Conservation (phyloP, 2,797 vertebrate species). For the Amniataba percoides region DNA sequence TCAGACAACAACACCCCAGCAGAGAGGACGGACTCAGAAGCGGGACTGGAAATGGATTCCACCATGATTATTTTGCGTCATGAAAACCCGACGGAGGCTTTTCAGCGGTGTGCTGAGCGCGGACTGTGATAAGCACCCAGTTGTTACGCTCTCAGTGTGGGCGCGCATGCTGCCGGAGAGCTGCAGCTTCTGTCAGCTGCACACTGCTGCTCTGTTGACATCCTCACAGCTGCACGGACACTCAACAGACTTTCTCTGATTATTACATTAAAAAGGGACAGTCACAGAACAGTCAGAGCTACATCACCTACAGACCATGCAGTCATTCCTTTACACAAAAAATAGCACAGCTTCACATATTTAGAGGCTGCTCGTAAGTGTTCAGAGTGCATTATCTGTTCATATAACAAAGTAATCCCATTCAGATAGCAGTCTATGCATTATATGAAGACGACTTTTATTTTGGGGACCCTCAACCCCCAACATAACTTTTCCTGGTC, state of each 20-base stretch:
- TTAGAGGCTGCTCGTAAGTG: too few species aligned
- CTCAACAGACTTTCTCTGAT: not conserved
- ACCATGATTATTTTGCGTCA: not conserved
- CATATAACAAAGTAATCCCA: too few species aligned
- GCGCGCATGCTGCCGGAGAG: not conserved
- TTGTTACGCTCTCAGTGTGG: not conserved
- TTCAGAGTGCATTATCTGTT: too few species aligned
- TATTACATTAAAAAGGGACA: not conserved
- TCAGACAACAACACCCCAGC: not conserved
- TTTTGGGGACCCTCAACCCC: not conserved
- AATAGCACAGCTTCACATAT: too few species aligned
- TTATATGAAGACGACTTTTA: not conserved
- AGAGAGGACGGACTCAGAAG: not conserved
- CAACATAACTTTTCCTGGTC: not conserved
- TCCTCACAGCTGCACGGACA: constrained; percentile 23
- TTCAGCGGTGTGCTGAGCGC: not conserved
- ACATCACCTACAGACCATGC: not conserved
- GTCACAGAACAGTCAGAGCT: not conserved
- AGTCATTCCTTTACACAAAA: not conserved
- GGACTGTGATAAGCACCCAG: not conserved
- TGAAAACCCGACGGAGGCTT: not conserved
- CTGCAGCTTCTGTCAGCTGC: not conserved
- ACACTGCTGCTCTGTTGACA: constrained; percentile 2
- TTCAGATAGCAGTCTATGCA: not conserved
- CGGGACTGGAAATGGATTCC: not conserved